These are phyloP conservation scores for Buphagus erythrorhynchus DNA, from an alignment of 2,797 vertebrate genomes.

Conservation along the genomic window DNA sequence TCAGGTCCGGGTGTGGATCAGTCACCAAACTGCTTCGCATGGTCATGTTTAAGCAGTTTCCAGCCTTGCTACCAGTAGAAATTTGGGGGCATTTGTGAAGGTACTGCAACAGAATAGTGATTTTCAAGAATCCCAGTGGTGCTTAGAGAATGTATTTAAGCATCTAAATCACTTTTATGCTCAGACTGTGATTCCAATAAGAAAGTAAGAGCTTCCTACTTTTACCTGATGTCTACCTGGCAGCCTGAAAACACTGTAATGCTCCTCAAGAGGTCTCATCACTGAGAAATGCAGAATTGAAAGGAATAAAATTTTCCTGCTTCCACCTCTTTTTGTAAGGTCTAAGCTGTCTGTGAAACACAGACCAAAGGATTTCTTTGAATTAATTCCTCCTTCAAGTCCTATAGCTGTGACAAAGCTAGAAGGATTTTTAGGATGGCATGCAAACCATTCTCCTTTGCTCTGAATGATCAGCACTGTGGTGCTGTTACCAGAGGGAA, in stretches of 20 bases:
- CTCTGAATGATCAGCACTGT: background rate
- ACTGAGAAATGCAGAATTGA: background rate
- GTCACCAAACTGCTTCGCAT: background rate
- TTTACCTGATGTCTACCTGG: background rate
- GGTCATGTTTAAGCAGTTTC: background rate
- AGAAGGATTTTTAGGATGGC: background rate
- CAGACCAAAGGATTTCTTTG: background rate
- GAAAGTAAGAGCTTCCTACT: background rate
- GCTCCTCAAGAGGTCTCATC: background rate
- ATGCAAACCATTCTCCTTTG: background rate
- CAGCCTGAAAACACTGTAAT: background rate
- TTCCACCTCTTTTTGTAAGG: background rate
- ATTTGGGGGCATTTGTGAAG: background rate
- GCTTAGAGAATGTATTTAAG: background rate
- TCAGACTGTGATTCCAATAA: background rate
- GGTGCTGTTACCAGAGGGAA: background rate
- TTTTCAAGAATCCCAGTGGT: background rate
- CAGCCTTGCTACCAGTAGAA: background rate
- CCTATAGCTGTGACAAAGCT: background rate
- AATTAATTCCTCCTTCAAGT: background rate
- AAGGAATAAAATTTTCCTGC: background rate
- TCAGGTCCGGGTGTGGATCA: background rate
- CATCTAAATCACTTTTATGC: background rate
- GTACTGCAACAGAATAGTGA: background rate
- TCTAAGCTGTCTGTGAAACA: background rate